Conservation (phyloP, 1,140 invertebrate species). For the Melanaphis sacchari region DNA sequence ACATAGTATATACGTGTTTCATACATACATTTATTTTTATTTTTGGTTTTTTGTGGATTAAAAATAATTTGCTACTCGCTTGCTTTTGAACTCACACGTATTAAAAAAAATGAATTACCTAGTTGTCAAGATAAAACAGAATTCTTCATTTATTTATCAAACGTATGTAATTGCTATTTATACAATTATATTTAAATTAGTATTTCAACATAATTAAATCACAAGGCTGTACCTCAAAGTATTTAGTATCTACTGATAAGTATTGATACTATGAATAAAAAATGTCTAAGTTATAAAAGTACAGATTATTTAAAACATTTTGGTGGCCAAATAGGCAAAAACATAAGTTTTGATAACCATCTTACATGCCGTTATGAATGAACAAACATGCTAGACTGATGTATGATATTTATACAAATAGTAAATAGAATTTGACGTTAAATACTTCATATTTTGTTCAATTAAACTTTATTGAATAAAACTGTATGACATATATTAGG, state of each 20-base stretch:
- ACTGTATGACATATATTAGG: not conserved
- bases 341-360: not conserved
- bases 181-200: not conserved
- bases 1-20: not conserved
- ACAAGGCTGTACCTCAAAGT: not conserved
- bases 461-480: not conserved
- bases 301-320: constrained; percentile 3
- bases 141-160: not conserved
- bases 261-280: not conserved
- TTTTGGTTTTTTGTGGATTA: not conserved
- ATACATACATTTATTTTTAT: not conserved
- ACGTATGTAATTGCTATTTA: not conserved
- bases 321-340: not conserved
- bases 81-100: not conserved
- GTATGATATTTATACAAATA: not conserved
- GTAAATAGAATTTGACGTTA: not conserved
- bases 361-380: not conserved
- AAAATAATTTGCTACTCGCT: not conserved
- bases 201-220: not conserved
- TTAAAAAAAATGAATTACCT: not conserved
- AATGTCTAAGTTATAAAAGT: not conserved
- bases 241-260: not conserved
- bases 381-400: not conserved
- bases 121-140: not conserved
- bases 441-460: not conserved